These are phyloP conservation scores for Falco peregrinus DNA, from an alignment of 2,797 vertebrate species.

Conservation along the genomic window DNA sequence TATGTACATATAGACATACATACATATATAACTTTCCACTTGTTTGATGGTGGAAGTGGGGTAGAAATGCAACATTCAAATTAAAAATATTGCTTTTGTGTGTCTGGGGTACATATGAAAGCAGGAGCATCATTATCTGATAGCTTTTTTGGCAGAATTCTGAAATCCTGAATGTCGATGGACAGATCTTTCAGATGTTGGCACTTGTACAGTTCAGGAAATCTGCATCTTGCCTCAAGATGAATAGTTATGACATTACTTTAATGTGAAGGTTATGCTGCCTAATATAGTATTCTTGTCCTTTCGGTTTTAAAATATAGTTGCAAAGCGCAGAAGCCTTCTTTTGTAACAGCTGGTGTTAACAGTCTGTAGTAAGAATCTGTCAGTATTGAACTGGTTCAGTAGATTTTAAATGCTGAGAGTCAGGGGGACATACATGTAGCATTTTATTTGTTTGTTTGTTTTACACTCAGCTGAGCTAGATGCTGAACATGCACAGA, in stretches of 20 bases:
- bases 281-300: background rate
- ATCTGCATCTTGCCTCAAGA: background rate
- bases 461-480: conserved; percentile 83
- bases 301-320: background rate
- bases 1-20: background rate
- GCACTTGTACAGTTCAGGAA: background rate
- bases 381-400: background rate
- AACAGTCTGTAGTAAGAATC: background rate
- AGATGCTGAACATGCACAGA: conserved; percentile 87
- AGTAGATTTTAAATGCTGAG: background rate
- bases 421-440: background rate
- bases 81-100: background rate
- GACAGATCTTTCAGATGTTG: background rate
- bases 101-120: background rate
- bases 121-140: background rate
- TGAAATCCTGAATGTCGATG: background rate
- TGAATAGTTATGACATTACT: background rate
- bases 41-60: background rate
- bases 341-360: background rate
- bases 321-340: background rate
- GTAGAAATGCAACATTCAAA: background rate
- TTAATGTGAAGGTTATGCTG: background rate
- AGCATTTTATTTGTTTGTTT: conserved; percentile 6
- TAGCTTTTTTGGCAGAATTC: background rate
- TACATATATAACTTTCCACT: background rate